A percentile compares a stretch with the other conserved stretches of the same genome.
phyloP scores from a whole-genome alignment of 1,140 invertebrate genomes.

The Luehdorfia chinensis region DNA sequence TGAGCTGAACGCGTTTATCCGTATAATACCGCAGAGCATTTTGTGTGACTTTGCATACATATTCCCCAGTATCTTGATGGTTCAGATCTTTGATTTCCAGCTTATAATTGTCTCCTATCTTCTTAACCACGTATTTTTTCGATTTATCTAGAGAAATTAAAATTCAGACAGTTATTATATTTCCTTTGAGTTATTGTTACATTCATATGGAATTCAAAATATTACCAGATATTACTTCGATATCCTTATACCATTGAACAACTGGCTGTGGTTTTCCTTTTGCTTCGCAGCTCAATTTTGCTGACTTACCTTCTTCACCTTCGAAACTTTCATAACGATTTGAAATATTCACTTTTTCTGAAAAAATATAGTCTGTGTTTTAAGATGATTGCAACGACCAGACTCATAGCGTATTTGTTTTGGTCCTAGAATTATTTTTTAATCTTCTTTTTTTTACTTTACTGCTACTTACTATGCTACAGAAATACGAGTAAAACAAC shows the following conservation, averaged over 20 bases:
- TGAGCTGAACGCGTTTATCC: conserved; percentile 47
- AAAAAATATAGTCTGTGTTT: no score
- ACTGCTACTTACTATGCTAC: no score
- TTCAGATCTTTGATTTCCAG: conserved; percentile 54
- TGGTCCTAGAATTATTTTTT: no score
- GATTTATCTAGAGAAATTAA: conserved; percentile 34
- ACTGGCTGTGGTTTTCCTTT: conserved; percentile 48
- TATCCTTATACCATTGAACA: conserved; percentile 58
- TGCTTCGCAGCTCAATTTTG: conserved; percentile 45
- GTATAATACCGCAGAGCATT: conserved; percentile 53
- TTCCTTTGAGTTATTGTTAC: neutral
- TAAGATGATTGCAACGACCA: no score
- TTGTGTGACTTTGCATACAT: conserved; percentile 60
- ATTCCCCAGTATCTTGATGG: conserved; percentile 52
- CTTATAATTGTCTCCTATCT: conserved; percentile 40
- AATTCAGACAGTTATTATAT: neutral
- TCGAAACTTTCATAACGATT: conserved; percentile 32
- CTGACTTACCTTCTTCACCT: conserved; percentile 49
- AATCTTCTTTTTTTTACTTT: no score
- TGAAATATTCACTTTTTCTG: conserved; percentile 49
- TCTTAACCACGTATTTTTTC: conserved; percentile 45
- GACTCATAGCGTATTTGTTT: no score
- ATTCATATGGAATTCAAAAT: neutral
- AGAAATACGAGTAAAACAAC: no score
- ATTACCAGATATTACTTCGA: conserved; percentile 37